A percentile compares a stretch with the other conserved stretches of the same genome.
phyloP scores from a whole-genome alignment of 1,140 invertebrate species.

The Teleopsis dalmanni region DNA sequence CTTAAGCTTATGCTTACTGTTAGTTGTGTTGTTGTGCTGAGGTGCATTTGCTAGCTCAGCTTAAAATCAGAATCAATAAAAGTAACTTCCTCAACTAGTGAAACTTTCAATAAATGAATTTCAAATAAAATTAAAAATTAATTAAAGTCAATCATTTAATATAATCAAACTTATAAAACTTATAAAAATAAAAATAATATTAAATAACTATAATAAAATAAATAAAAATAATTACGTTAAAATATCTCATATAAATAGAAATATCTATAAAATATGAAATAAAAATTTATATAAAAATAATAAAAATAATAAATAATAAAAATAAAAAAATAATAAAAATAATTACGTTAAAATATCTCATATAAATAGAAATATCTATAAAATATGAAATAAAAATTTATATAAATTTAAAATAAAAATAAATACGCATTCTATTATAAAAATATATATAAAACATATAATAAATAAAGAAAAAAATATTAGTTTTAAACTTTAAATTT shows the following conservation, averaged over 20 bases:
- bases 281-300: conserved; percentile 3
- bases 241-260: not conserved
- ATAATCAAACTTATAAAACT: too few species aligned
- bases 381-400: not conserved
- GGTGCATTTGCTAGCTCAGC: too few species aligned
- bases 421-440: not conserved
- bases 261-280: not conserved
- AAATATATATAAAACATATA: not conserved
- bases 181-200: not conserved
- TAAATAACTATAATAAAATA: not conserved
- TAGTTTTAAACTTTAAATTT: not conserved
- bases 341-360: not conserved
- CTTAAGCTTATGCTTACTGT: too few species aligned
- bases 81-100: too few species aligned
- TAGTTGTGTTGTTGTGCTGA: too few species aligned
- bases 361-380: not conserved
- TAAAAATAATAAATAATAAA: not conserved
- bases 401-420: conserved; percentile 4
- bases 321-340: not conserved
- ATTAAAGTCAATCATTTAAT: not conserved
- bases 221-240: not conserved
- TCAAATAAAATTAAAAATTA: not conserved
- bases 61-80: too few species aligned
- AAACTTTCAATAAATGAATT: not conserved
- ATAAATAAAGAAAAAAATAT: not conserved